Evolutionary conservation across 2,113 vertebrate genomes (phyloP).

Genomic region (Zingel zingel): DNA sequence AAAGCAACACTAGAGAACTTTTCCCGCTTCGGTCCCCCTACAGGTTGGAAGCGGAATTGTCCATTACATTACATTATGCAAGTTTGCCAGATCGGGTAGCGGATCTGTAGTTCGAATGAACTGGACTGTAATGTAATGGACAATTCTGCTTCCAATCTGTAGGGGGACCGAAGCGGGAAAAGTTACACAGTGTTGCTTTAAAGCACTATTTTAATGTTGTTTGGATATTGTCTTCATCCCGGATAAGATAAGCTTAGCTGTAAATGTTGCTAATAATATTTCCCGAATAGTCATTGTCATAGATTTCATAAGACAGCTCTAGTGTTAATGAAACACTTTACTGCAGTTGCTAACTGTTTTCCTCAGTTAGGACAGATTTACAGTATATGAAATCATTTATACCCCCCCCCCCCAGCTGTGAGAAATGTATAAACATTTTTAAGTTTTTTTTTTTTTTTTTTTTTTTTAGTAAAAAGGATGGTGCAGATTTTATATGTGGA

Average conservation of each 20-base stretch:
- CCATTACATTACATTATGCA: too few relatives aligned
- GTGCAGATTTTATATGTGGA: not conserved
- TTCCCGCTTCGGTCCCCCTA: too few relatives aligned
- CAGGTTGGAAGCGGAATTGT: too few relatives aligned
- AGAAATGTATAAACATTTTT: too few relatives aligned
- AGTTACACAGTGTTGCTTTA: too few relatives aligned
- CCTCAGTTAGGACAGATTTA: slow-evolving; percentile 7
- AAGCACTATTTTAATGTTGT: slow-evolving; percentile 24
- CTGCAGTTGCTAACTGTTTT: not conserved
- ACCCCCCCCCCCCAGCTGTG: not conserved
- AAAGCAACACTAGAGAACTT: not conserved
- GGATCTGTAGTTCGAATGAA: too few relatives aligned
- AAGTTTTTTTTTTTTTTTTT: too few relatives aligned
- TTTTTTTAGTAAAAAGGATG: not conserved
- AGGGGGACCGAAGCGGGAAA: too few relatives aligned
- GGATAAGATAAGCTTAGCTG: slow-evolving; percentile 2
- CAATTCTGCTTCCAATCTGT: too few relatives aligned
- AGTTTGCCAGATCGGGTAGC: too few relatives aligned
- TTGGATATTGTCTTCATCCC: slow-evolving; percentile 9
- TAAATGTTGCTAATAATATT: slow-evolving; percentile 24
- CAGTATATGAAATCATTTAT: not conserved
- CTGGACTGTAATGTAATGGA: too few relatives aligned
- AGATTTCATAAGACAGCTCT: slow-evolving; percentile 4
- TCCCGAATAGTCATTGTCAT: not conserved
- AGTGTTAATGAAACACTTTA: not conserved